Evolutionary conservation across 2,888 invertebrate genomes (phyloP).

Genomic region (Luperina nickerlii): DNA sequence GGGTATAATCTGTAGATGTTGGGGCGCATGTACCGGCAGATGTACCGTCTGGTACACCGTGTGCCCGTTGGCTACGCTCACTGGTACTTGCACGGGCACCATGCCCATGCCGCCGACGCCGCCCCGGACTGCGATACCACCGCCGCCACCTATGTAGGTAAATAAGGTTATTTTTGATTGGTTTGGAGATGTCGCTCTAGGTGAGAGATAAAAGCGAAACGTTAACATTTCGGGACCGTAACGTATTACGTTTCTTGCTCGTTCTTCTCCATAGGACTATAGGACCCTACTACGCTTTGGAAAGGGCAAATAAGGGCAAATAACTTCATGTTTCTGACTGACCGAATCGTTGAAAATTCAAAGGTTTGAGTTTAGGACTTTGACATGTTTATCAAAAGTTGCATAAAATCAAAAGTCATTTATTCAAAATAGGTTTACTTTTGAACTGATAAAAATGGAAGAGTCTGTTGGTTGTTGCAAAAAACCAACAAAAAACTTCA

Average conservation of each 20-base stretch:
- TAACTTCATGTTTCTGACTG: not conserved
- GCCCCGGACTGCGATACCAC: slow-evolving; percentile 76
- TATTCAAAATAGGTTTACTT: not conserved
- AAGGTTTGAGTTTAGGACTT: not conserved
- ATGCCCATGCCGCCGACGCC: slow-evolving; percentile 88
- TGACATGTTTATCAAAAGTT: not conserved
- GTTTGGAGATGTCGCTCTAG: not conserved
- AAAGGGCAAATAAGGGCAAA: not conserved
- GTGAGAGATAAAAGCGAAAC: slow-evolving; percentile 11
- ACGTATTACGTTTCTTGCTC: not conserved
- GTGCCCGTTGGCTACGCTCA: slow-evolving; percentile 96
- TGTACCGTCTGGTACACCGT: slow-evolving; percentile 99
- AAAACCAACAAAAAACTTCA: not conserved
- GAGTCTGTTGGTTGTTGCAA: not conserved
- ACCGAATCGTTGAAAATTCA: not conserved
- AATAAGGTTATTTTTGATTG: not conserved
- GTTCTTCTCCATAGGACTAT: not conserved
- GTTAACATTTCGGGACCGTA: not conserved
- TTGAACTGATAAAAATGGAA: too few species aligned
- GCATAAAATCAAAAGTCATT: not conserved
- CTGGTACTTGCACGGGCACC: slow-evolving; percentile 97
- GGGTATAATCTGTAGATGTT: slow-evolving; percentile 94
- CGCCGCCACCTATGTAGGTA: slow-evolving; percentile 65
- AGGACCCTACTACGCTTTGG: not conserved
- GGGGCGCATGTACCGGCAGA: slow-evolving; percentile 96